Conservation (phyloP, 2,113 vertebrate species). For the Pyxicephalus adspersus region DNA sequence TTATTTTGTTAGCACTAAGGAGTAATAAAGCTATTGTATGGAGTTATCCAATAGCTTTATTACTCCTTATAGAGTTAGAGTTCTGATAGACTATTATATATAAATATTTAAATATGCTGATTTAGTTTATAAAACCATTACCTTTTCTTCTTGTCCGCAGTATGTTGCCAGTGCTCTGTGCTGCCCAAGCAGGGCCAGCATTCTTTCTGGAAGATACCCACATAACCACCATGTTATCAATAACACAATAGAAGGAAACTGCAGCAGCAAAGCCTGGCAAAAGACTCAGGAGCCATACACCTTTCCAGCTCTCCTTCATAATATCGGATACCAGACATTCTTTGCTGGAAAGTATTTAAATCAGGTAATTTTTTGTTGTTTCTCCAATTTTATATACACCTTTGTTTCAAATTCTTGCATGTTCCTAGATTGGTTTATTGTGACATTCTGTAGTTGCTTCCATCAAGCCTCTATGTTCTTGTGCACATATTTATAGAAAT, state of each 20-base stretch:
- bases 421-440: no score
- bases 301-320: constrained; percentile 85
- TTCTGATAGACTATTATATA: no score
- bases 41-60: no score
- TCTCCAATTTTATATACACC: not conserved
- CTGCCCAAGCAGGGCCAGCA: constrained; percentile 95
- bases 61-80: no score
- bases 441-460: no score
- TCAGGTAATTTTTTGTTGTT: constrained; percentile 75
- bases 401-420: not conserved
- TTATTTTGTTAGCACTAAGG: no score
- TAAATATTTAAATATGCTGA: no score
- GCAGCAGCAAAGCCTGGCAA: constrained; percentile 94
- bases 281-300: constrained; percentile 88
- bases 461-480: no score
- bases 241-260: constrained; percentile 96
- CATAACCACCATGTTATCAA: constrained; percentile 97
- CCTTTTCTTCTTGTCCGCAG: constrained; percentile 64
- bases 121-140: not conserved
- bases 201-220: constrained; percentile 95
- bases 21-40: no score
- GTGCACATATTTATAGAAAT: no score
- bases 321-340: constrained; percentile 87
- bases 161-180: constrained; percentile 96
- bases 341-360: constrained; percentile 98